Conservation (phyloP, 2,113 vertebrate genomes). For the Bubo scandiacus region DNA sequence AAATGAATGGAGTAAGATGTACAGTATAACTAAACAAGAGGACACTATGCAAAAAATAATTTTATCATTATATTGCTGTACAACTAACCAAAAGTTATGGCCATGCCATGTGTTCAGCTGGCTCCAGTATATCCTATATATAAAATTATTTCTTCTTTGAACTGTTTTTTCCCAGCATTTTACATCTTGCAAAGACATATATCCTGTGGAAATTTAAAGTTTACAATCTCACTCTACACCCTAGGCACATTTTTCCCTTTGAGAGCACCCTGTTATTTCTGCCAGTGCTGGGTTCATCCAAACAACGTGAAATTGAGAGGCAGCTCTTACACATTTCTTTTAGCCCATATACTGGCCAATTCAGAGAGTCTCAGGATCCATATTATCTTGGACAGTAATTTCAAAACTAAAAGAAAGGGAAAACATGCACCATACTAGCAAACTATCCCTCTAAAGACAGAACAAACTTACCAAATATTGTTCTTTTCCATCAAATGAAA, state of each 20-base stretch:
- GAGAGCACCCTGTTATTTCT: neutral
- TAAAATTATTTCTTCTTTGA: neutral
- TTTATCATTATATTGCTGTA: neutral
- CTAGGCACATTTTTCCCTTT: neutral
- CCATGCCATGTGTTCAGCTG: neutral
- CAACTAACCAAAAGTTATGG: neutral
- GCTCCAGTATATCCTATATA: neutral
- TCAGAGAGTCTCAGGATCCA: neutral
- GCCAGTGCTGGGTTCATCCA: neutral
- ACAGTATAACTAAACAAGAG: neutral
- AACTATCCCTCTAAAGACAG: neutral
- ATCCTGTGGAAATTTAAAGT: neutral
- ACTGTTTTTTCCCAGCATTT: neutral
- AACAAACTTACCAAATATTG: neutral
- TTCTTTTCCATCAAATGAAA: neutral
- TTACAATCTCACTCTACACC: neutral
- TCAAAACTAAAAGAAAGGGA: neutral
- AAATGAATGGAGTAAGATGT: neutral
- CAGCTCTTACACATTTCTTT: neutral
- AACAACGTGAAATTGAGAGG: neutral
- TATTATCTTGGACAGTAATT: neutral
- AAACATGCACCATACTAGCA: neutral
- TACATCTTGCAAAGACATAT: neutral
- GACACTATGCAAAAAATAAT: neutral
- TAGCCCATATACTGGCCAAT: neutral